Evolutionary conservation across 2,888 invertebrate genomes (phyloP), one percentile per base, ranked within the genome.

Genomic region (Zele albiditarsus): DNA sequence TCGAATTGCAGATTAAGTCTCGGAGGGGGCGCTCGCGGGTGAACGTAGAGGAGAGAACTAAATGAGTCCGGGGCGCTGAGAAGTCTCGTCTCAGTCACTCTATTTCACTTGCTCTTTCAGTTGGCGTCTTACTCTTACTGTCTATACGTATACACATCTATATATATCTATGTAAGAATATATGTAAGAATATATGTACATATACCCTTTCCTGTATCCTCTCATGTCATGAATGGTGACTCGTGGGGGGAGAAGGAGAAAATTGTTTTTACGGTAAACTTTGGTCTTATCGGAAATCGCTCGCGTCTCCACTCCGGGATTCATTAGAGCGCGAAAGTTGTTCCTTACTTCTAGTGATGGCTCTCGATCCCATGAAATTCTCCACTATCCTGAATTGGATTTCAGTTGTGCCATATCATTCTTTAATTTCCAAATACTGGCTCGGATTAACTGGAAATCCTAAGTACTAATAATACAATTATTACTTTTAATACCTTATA

Each of bases 261-360:
- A 84, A 84, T 83, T 82, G 81, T 85, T 85, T 84, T 83, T 79
- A 81, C 78, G 75, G 31, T 75, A 75, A 84, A 82, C 77, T 84
- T 23, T 83, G 79, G 71, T 58, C 72, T 74, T 77, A 76, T 76
- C 78, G 75, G 60, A 68, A 79, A 78, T 76, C 73, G 33, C 71
- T 60, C 72, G 66, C 53, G 25, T 71, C 71, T 71, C 60, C 73
- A 67, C 72, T 33, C 58, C 60, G 57, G 25, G 75, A 77, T 78
- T 78, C 79, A 79, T 80, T 76, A 76, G 75, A 79, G 67, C 73
- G 62, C 65, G 68, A 75, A 76, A 74, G 71, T 75, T 75, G 69
- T 72, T 74, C 72, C 65, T 68, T 75, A 46, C 66, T 67, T 12
- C 20, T 1, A 71, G 38, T 42, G 53, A 25, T 58, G 46, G 38